Evolutionary conservation across 2,797 vertebrate genomes (phyloP).

Genomic region (Emys orbicularis): DNA sequence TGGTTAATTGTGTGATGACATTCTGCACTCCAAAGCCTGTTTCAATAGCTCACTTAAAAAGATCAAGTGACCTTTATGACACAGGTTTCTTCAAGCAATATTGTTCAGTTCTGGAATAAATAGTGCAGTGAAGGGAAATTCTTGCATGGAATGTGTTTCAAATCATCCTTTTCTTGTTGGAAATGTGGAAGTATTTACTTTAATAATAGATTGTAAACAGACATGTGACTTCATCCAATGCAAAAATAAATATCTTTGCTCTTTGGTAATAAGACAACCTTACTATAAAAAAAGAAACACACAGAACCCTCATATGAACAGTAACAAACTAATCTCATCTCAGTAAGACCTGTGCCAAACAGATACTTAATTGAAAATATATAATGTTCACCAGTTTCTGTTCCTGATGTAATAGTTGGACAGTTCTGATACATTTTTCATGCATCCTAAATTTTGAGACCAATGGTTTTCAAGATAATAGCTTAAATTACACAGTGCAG

Average conservation of each 20-base stretch:
- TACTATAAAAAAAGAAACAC: neutral
- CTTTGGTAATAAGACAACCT: conserved; percentile 11
- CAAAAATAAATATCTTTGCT: neutral
- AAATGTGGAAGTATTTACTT: conserved; percentile 13
- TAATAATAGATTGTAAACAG: neutral
- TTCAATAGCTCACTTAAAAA: conserved; percentile 39
- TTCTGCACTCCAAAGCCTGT: conserved; percentile 1
- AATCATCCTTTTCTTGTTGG: neutral
- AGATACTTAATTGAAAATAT: neutral
- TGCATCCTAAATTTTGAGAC: neutral
- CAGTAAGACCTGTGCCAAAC: neutral
- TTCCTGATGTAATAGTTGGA: neutral
- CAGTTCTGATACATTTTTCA: neutral
- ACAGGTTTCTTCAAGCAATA: neutral
- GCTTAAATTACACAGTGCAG: neutral
- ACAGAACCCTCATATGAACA: neutral
- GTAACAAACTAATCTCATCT: neutral
- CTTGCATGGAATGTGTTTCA: neutral
- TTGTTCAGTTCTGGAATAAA: conserved; percentile 8
- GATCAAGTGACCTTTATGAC: conserved; percentile 22
- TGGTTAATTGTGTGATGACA: conserved; percentile 27
- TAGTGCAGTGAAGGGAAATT: neutral
- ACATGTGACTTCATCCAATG: neutral
- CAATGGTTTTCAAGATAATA: neutral
- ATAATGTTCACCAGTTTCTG: neutral